Base-by-base conservation (phyloP, 2,113 vertebrate genomes). In the Acanthochromis polyacanthus region DNA sequence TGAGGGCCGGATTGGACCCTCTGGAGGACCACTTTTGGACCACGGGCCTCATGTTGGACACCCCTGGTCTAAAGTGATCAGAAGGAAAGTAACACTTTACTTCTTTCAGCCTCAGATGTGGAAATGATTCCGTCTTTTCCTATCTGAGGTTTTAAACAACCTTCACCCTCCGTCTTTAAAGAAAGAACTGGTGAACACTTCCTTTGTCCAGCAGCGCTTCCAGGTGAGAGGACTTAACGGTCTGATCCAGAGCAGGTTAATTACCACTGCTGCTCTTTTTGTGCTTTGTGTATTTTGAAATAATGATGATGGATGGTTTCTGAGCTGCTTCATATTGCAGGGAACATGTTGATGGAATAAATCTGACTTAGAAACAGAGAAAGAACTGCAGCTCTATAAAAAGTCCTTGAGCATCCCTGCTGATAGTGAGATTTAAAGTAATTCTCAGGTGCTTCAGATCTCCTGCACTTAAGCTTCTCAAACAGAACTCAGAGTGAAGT, bases 401-500 rank as follows among this genome's bases (percentile, higher is more conserved):
- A 3, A 56, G 25, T 25, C 25, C 25, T 25, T 25, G 25, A 25
- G 16, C n/a, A 32, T 36, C 6, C 28, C 22, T 6, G 9, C 6
- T 25, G 25, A 56, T 22, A 12, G 3, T 58, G 32, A 57, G 22
- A 50, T 65, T 48, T 40, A n/a, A 1, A 7, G 4, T 55, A 53
- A 70, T 83, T 71, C 59, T 56, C 50, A 22, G 38, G 56, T 71
- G 15, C 38, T 70, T 14, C 14, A 66, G 25, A 48, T 22, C 30
- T 15, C 5, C 16, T 32, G 12, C 28, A 4, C 40, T 15, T 14
- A 43, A 43, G 40, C 15, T 19, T 7, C 19, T 19, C 6, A n/a
- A n/a, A 50, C 19, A 50, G 7, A 50, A n/a, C 4, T 46, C 3
- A 17, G 17, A 36, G 7, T 36, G 32, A 36, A 36, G 32, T 36